Evolutionary conservation across 2,888 invertebrate species (phyloP).

Genomic region (Meganola albula): DNA sequence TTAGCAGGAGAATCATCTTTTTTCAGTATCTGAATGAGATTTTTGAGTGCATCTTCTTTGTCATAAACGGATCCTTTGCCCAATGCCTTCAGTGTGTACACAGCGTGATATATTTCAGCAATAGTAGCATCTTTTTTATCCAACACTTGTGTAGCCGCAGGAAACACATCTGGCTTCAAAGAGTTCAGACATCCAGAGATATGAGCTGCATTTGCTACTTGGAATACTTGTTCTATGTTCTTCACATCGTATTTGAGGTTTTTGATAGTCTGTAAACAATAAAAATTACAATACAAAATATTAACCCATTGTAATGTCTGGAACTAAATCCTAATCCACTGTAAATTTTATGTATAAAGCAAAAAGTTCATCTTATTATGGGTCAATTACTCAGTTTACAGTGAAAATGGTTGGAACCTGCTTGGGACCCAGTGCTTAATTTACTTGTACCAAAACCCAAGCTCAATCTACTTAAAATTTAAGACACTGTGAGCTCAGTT

Average conservation of each 20-base stretch:
- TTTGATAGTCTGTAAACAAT: slow-evolving; percentile 54
- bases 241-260: slow-evolving; percentile 52
- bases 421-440: too few relatives aligned
- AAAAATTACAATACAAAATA: too few relatives aligned
- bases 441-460: too few relatives aligned
- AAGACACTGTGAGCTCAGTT: too few relatives aligned
- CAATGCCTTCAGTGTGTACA: slow-evolving; percentile 82
- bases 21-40: slow-evolving; percentile 86
- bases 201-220: slow-evolving; percentile 80
- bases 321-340: too few relatives aligned
- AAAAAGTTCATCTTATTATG: too few relatives aligned
- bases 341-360: too few relatives aligned
- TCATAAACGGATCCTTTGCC: slow-evolving; percentile 80
- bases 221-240: slow-evolving; percentile 79
- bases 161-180: slow-evolving; percentile 66
- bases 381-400: too few relatives aligned
- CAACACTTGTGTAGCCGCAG: slow-evolving; percentile 75
- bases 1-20: slow-evolving; percentile 88
- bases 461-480: too few relatives aligned
- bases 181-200: slow-evolving; percentile 75
- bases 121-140: slow-evolving; percentile 82
- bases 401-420: too few relatives aligned
- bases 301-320: too few relatives aligned
- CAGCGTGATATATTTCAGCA: slow-evolving; percentile 85
- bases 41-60: slow-evolving; percentile 82